Percentiles rank a stretch among this genome's conserved stretches.
phyloP scores from a whole-genome alignment of 2,888 invertebrate species.

The Anorthoa munda region DNA sequence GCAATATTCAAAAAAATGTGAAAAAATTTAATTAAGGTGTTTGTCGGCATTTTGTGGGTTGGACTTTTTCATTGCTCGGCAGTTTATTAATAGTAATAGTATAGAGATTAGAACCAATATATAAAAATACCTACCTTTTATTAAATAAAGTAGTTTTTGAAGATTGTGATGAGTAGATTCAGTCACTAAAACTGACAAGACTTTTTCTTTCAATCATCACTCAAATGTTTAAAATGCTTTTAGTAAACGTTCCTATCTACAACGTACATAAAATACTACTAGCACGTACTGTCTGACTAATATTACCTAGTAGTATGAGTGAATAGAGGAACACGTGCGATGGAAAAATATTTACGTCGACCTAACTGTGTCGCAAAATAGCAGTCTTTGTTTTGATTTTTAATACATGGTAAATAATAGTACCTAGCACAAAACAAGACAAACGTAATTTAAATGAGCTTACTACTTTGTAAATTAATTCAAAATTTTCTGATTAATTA shows the following conservation, averaged over 20 bases:
- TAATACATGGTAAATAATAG: conserved; percentile 4
- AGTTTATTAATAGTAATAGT: too few species aligned
- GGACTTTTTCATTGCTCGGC: too few species aligned
- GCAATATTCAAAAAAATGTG: too few species aligned
- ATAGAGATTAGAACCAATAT: neutral
- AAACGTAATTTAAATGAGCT: neutral
- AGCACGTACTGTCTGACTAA: conserved; percentile 11
- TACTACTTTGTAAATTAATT: too few species aligned
- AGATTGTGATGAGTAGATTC: neutral
- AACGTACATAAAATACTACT: neutral
- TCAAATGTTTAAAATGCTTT: neutral
- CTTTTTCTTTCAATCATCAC: conserved; percentile 5
- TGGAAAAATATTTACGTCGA: conserved; percentile 32
- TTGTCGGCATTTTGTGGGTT: too few species aligned
- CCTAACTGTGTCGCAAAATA: neutral
- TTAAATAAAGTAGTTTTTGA: neutral
- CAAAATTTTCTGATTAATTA: too few species aligned
- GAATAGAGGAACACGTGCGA: conserved; percentile 17
- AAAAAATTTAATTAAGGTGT: too few species aligned
- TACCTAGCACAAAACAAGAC: neutral
- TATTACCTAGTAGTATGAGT: conserved; percentile 8
- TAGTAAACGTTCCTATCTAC: conserved; percentile 19
- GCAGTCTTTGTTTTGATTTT: conserved; percentile 8
- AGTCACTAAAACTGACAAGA: neutral
- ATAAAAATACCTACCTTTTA: neutral